A percentile compares a stretch with the other conserved stretches of the same genome.
phyloP scores from a whole-genome alignment of 2,113 vertebrate genomes.

The Megaleporinus macrocephalus region DNA sequence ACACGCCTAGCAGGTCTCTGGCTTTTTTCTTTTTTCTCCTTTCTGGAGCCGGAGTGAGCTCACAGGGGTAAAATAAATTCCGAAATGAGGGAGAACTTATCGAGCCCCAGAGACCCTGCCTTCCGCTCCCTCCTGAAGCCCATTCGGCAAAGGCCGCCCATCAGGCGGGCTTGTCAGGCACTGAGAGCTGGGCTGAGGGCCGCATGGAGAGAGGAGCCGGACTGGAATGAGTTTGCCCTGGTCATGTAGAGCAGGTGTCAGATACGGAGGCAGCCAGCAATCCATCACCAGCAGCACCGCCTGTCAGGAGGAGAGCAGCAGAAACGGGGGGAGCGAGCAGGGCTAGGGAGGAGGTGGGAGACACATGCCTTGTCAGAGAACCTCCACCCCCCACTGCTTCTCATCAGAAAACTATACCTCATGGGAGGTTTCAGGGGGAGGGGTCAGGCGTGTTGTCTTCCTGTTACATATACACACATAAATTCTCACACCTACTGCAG shows the following conservation, averaged over 20 bases:
- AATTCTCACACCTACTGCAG: background rate
- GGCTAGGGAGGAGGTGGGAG: background rate
- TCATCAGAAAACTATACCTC: conserved; percentile 53
- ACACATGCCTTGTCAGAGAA: conserved; percentile 37
- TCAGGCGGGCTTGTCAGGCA: conserved; percentile 51
- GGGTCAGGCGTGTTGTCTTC: background rate
- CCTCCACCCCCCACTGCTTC: conserved; percentile 30
- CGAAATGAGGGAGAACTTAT: conserved; percentile 47
- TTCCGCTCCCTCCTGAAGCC: conserved; percentile 20
- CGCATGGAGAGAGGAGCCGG: conserved; percentile 31
- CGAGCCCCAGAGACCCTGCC: conserved; percentile 14
- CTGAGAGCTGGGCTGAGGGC: conserved; percentile 26
- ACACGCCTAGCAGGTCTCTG: background rate
- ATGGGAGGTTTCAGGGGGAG: conserved; percentile 25
- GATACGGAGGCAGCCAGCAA: conserved; percentile 60
- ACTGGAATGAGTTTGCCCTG: conserved; percentile 69
- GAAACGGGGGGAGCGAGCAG: background rate
- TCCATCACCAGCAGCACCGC: conserved; percentile 42
- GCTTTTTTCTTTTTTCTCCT: background rate
- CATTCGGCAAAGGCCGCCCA: conserved; percentile 29
- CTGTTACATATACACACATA: conserved; percentile 8
- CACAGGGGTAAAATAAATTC: conserved; percentile 42
- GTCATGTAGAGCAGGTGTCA: conserved; percentile 69
- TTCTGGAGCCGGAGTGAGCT: conserved; percentile 31
- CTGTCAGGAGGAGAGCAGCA: conserved; percentile 32